Percentiles rank a stretch among this genome's conserved stretches.
phyloP scores from a whole-genome alignment of 64 coral and sea anemone genomes.

The Trachythela sp. region DNA sequence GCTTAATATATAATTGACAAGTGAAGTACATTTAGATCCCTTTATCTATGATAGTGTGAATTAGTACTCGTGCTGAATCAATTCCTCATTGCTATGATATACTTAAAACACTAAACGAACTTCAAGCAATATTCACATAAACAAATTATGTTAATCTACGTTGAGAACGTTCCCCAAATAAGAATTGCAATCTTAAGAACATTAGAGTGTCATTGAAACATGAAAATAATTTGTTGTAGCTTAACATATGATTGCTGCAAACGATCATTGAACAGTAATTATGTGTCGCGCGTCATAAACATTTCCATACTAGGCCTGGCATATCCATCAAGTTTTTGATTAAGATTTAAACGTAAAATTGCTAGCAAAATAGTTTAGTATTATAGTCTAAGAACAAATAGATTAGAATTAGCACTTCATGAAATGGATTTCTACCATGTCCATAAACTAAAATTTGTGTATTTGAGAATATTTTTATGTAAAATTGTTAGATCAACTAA shows the following conservation, averaged over 20 bases:
- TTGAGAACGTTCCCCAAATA: too few relatives aligned
- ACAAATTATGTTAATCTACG: not conserved
- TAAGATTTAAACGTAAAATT: slow-evolving; percentile 11
- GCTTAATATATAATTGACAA: not conserved
- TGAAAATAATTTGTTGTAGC: not conserved
- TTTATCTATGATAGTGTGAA: not conserved
- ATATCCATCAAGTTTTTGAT: not conserved
- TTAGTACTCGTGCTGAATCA: not conserved
- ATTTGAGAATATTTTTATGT: not conserved
- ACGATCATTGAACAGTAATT: slow-evolving; percentile 12
- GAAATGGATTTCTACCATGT: not conserved
- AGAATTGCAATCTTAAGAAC: not conserved
- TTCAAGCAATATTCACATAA: not conserved
- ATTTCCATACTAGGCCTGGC: not conserved
- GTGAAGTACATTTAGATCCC: not conserved
- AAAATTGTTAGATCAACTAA: not conserved
- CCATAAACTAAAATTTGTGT: not conserved
- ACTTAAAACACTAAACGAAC: not conserved
- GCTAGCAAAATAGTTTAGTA: not conserved
- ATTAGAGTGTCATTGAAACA: not conserved
- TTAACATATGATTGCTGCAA: not conserved
- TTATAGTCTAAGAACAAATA: not conserved
- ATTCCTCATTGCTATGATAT: not conserved
- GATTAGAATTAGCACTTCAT: slow-evolving; percentile 21
- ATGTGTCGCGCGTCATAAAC: not conserved